These are phyloP conservation scores for Eulithis testata DNA, from an alignment of 2,888 invertebrate genomes.

Conservation along the genomic window DNA sequence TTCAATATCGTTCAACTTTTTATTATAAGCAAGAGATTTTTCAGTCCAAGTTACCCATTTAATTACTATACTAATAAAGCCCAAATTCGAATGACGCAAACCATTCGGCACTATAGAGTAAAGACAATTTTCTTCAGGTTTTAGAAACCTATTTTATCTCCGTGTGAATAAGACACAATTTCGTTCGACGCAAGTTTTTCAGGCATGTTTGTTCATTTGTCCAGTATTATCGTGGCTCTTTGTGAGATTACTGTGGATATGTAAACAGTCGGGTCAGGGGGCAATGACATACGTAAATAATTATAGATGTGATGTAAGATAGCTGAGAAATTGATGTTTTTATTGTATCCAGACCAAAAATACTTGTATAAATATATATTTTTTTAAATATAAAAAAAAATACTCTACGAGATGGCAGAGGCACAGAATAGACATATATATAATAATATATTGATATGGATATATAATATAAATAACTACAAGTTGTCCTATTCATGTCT, in stretches of 20 bases:
- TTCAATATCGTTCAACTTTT: too few relatives aligned
- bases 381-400: too few relatives aligned
- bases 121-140: background rate
- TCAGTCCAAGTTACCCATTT: too few relatives aligned
- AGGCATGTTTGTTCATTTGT: slow-evolving; percentile 51
- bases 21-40: too few relatives aligned
- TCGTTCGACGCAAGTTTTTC: slow-evolving; percentile 32
- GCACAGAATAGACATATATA: too few relatives aligned
- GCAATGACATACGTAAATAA: slow-evolving; percentile 57
- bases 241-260: slow-evolving; percentile 45
- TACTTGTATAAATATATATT: too few relatives aligned
- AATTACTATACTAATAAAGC: too few relatives aligned
- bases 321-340: slow-evolving; percentile 31
- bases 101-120: background rate
- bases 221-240: slow-evolving; percentile 55
- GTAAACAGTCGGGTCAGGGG: slow-evolving; percentile 63
- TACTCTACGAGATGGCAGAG: too few relatives aligned
- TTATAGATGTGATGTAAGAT: slow-evolving; percentile 48
- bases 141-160: slow-evolving; percentile 35
- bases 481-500: too few relatives aligned
- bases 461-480: too few relatives aligned
- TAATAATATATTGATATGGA: too few relatives aligned
- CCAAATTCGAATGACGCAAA: slow-evolving; percentile 1
- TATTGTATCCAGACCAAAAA: slow-evolving; percentile 13
- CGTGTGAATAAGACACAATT: slow-evolving; percentile 43